These are phyloP conservation scores for Volucella inflata DNA, from an alignment of 2,888 invertebrate genomes.

Conservation along the genomic window DNA sequence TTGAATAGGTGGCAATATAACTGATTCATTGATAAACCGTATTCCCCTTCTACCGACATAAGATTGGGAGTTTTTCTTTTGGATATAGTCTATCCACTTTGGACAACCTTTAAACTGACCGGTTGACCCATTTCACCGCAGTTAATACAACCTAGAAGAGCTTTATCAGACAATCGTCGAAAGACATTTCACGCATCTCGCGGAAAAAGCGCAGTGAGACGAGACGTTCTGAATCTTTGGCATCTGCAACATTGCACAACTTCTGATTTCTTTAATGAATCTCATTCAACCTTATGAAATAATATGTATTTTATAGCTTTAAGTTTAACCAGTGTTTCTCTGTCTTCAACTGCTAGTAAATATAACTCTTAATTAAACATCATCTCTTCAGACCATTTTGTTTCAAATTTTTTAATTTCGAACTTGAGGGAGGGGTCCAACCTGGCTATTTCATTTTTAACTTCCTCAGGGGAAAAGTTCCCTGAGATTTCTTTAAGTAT, in stretches of 20 bases:
- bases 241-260: constrained; percentile 10
- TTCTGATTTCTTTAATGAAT: background rate
- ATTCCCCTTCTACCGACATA: no score
- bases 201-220: background rate
- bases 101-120: constrained; percentile 9
- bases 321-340: background rate
- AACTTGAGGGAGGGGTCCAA: background rate
- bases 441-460: no score
- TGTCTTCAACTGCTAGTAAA: background rate
- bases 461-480: no score
- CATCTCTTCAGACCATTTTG: constrained; percentile 3
- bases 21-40: no score
- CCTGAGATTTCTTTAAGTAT: no score
- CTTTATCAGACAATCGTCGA: background rate
- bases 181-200: constrained; percentile 8
- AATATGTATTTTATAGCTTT: background rate
- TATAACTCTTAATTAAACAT: background rate
- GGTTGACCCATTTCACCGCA: constrained; percentile 4
- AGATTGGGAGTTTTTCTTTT: no score
- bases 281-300: background rate
- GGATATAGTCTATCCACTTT: background rate
- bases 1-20: no score
- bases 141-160: no score
- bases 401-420: background rate
- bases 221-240: background rate